A percentile compares a stretch with the other conserved stretches of the same genome.
phyloP scores from a whole-genome alignment of 64 coral and sea anemone genomes.

The Trachythela sp. region DNA sequence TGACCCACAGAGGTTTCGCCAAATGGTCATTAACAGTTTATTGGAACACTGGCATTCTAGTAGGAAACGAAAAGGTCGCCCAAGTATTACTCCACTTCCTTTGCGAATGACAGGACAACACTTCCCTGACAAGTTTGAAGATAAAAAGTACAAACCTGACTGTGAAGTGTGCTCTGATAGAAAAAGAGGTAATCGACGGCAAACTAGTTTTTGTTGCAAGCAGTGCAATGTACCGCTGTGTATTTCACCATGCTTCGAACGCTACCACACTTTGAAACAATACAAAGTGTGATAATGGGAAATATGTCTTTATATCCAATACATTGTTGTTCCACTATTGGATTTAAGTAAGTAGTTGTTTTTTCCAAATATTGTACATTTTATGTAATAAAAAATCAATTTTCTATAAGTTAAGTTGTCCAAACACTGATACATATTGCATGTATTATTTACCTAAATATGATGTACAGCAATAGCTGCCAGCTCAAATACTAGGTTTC shows the following conservation, averaged over 20 bases:
- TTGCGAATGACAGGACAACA: constrained; percentile 7
- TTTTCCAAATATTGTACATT: too few species aligned
- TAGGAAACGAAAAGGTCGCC: constrained; percentile 10
- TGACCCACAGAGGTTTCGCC: constrained; percentile 36
- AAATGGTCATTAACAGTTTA: constrained; percentile 16
- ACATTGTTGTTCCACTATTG: too few species aligned
- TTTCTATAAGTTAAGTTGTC: too few species aligned
- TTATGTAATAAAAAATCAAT: too few species aligned
- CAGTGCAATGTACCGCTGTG: not conserved
- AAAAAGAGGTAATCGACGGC: not conserved
- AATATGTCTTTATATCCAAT: too few species aligned
- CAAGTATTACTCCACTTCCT: not conserved
- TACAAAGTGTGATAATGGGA: not conserved
- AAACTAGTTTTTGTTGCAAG: not conserved
- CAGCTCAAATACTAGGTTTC: too few species aligned
- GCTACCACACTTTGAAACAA: not conserved
- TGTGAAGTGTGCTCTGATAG: constrained; percentile 47
- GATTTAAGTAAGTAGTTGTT: too few species aligned
- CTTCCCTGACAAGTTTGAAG: constrained; percentile 15
- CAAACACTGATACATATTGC: too few species aligned
- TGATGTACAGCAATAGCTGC: too few species aligned
- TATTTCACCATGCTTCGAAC: not conserved
- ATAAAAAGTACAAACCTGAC: constrained; percentile 38
- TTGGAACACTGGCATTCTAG: not conserved
- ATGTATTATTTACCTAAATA: too few species aligned